phyloP scores from a whole-genome alignment of 2,888 invertebrate genomes.

The Synanthedon vespiformis region DNA sequence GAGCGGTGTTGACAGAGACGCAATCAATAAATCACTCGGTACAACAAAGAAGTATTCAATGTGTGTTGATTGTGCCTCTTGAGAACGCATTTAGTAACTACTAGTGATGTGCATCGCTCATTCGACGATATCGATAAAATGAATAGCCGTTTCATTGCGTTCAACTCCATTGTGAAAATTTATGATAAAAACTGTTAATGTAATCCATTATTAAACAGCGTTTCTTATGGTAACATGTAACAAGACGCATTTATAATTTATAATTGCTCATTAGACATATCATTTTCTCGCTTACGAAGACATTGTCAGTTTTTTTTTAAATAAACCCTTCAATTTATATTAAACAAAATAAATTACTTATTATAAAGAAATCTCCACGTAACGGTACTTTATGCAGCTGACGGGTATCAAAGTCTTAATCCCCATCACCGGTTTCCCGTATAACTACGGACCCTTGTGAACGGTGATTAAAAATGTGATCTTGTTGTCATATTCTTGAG shows the following conservation, averaged over 20 bases:
- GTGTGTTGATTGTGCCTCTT: conserved; percentile 69
- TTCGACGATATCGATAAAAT: conserved; percentile 19
- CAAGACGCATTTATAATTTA: background rate
- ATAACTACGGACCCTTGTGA: too few species aligned
- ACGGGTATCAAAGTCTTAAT: too few species aligned
- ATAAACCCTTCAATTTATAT: too few species aligned
- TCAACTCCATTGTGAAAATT: background rate
- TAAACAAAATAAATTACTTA: too few species aligned
- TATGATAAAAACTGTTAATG: background rate
- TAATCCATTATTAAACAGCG: background rate
- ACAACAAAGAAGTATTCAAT: conserved; percentile 63
- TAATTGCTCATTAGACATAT: too few species aligned
- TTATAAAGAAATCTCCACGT: too few species aligned
- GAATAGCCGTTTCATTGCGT: background rate
- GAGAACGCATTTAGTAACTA: conserved; percentile 53
- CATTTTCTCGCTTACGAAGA: too few species aligned
- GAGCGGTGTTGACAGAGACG: conserved; percentile 67
- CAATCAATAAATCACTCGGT: conserved; percentile 69
- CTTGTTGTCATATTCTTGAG: too few species aligned
- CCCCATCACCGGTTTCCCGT: too few species aligned
- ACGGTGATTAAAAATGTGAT: too few species aligned
- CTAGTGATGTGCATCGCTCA: conserved; percentile 27
- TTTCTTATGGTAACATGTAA: background rate
- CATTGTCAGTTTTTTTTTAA: too few species aligned
- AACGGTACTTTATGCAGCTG: too few species aligned